These are phyloP conservation scores for Drosophila ohnishii DNA, from an alignment of 1,140 invertebrate species.

Conservation along the genomic window DNA sequence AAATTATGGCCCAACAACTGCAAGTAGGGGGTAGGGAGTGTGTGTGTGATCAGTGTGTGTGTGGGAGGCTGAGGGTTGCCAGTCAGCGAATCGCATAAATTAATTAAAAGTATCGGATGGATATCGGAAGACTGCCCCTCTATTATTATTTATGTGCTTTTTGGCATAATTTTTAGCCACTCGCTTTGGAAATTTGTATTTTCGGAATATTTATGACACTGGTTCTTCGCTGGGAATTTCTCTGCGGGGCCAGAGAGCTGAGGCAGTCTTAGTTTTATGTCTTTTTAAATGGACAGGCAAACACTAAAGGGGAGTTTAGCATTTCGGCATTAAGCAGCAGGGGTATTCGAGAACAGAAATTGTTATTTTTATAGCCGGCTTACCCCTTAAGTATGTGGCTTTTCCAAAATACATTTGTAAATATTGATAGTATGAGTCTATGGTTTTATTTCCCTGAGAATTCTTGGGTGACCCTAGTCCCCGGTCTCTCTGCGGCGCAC, in stretches of 20 bases:
- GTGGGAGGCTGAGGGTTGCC: constrained; percentile 15
- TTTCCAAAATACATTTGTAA: constrained; percentile 4
- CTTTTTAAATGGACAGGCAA: constrained; percentile 72
- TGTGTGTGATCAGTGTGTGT: not conserved
- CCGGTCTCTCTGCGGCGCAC: not conserved
- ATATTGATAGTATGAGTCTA: not conserved
- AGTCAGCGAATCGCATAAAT: constrained; percentile 57
- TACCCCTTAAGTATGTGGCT: not conserved
- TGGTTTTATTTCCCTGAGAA: not conserved
- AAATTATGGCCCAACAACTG: constrained; percentile 74
- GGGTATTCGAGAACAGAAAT: constrained; percentile 29
- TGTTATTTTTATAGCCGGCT: constrained; percentile 3
- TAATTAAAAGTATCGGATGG: constrained; percentile 58
- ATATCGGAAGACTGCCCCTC: constrained; percentile 15
- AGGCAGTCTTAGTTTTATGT: constrained; percentile 59
- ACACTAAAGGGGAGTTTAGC: constrained; percentile 54
- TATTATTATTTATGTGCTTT: constrained; percentile 69
- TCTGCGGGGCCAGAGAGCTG: not conserved
- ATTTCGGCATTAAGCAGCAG: constrained; percentile 10
- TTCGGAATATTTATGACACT: constrained; percentile 61
- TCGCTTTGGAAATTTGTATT: constrained; percentile 44
- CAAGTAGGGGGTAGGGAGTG: not conserved
- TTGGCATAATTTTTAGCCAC: constrained; percentile 57
- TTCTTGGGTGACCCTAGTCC: constrained; percentile 4
- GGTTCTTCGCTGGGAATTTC: constrained; percentile 15